These are phyloP conservation scores for Labroides dimidiatus DNA, from an alignment of 2,797 vertebrate species.

Conservation along the genomic window DNA sequence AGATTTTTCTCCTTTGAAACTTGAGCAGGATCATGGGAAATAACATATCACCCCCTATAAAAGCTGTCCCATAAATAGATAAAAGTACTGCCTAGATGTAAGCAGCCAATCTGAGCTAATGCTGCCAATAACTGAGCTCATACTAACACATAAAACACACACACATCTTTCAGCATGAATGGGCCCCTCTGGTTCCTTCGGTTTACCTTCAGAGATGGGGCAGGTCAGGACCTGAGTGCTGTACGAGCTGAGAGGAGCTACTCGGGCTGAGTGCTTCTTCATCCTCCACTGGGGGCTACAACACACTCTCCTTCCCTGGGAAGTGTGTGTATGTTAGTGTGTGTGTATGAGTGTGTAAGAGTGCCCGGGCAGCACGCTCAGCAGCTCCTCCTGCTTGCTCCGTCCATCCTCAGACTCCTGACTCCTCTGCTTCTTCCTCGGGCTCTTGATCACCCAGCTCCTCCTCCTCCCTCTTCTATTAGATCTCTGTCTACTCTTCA, in stretches of 20 bases:
- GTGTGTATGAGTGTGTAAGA: slow-evolving; percentile 46
- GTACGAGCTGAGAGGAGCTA: slow-evolving; percentile 88
- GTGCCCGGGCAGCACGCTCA: slow-evolving; percentile 56
- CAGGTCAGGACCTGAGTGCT: slow-evolving; percentile 88
- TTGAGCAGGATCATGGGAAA: slow-evolving; percentile 5
- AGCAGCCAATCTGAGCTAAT: not conserved
- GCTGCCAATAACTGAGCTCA: not conserved
- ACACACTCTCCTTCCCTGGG: slow-evolving; percentile 71
- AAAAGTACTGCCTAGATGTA: slow-evolving; percentile 5
- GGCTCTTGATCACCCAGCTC: slow-evolving; percentile 32
- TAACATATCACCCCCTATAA: not conserved
- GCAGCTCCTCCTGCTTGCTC: slow-evolving; percentile 73
- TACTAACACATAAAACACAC: slow-evolving; percentile 14
- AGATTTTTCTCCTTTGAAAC: not conserved
- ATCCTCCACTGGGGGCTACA: slow-evolving; percentile 79
- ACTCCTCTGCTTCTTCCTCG: slow-evolving; percentile 68
- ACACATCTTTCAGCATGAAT: slow-evolving; percentile 13
- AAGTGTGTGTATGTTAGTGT: slow-evolving; percentile 36
- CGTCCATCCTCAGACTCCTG: slow-evolving; percentile 73
- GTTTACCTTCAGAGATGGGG: slow-evolving; percentile 87
- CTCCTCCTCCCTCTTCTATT: slow-evolving; percentile 28
- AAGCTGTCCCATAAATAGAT: not conserved
- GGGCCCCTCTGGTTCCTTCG: slow-evolving; percentile 12
- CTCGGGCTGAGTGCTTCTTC: slow-evolving; percentile 89
- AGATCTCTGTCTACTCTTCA: slow-evolving; percentile 60